Conservation (phyloP, 1,140 invertebrate genomes). For the Calosoma granatense region DNA sequence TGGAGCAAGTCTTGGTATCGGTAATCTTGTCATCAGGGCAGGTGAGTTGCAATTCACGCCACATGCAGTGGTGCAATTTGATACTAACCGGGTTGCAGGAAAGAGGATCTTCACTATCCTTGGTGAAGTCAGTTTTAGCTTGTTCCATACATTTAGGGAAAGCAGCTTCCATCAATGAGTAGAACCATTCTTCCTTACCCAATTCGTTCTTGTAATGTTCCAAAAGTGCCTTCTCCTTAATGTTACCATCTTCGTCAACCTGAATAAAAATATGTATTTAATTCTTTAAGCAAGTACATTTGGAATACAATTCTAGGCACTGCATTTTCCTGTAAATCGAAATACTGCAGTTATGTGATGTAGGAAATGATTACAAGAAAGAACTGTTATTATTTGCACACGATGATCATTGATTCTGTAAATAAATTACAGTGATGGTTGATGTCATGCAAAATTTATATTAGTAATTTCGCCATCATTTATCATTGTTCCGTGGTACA, state of each 20-base stretch:
- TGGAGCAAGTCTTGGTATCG: constrained; percentile 27
- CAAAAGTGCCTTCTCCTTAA: constrained; percentile 22
- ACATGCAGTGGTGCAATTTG: constrained; percentile 30
- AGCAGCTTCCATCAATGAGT: constrained; percentile 24
- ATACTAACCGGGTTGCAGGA: constrained; percentile 29
- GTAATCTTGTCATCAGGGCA: constrained; percentile 32
- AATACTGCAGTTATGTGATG: no score
- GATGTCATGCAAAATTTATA: no score
- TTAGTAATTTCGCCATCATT: no score
- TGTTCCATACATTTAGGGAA: constrained; percentile 26
- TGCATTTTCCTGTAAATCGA: no score
- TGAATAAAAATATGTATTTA: constrained; percentile 15
- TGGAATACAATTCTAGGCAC: no score
- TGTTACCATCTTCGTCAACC: constrained; percentile 27
- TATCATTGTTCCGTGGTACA: no score
- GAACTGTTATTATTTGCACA: no score
- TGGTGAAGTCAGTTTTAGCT: constrained; percentile 20
- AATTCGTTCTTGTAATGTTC: constrained; percentile 24
- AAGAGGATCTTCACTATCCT: constrained; percentile 16
- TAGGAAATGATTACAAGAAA: no score
- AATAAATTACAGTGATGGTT: no score
- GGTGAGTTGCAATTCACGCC: constrained; percentile 31
- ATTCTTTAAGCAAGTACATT: background rate
- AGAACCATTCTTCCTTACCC: constrained; percentile 27
- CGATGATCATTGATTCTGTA: background rate